These are phyloP conservation scores for Sitobion miscanthi DNA, from an alignment of 1,140 invertebrate species.

Conservation along the genomic window DNA sequence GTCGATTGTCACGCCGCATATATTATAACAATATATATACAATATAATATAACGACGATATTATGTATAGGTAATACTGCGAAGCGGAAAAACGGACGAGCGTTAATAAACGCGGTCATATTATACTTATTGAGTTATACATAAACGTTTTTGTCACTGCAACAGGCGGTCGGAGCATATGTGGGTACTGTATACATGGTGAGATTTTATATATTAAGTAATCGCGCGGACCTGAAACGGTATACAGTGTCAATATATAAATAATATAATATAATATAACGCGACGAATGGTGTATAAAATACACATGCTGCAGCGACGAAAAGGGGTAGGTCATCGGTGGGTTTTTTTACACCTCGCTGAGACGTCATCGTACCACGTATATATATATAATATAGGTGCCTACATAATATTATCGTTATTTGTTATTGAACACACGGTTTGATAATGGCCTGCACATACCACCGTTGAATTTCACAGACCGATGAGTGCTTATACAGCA, in stretches of 20 bases:
- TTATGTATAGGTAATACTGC: neutral
- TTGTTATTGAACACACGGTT: neutral
- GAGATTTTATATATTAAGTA: neutral
- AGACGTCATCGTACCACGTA: neutral
- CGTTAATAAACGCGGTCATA: neutral
- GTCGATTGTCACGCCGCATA: slow-evolving; percentile 4
- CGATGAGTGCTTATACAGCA: too few species aligned
- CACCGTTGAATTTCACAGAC: neutral
- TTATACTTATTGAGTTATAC: neutral
- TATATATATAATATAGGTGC: neutral
- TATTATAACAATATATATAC: too few species aligned
- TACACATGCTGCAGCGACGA: neutral
- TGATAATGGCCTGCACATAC: neutral
- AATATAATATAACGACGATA: too few species aligned
- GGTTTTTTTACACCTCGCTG: neutral
- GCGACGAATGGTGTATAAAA: neutral
- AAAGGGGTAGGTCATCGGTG: neutral
- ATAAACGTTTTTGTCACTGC: neutral
- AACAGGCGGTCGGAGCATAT: neutral
- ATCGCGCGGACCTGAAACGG: neutral
- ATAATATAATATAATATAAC: neutral
- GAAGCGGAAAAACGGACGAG: neutral
- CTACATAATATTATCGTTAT: neutral
- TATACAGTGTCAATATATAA: too few species aligned
- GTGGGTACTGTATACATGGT: neutral